A percentile compares a stretch with the other conserved stretches of the same genome.
phyloP scores from a whole-genome alignment of 2,113 vertebrate species.

The Grammatotria lemairii region DNA sequence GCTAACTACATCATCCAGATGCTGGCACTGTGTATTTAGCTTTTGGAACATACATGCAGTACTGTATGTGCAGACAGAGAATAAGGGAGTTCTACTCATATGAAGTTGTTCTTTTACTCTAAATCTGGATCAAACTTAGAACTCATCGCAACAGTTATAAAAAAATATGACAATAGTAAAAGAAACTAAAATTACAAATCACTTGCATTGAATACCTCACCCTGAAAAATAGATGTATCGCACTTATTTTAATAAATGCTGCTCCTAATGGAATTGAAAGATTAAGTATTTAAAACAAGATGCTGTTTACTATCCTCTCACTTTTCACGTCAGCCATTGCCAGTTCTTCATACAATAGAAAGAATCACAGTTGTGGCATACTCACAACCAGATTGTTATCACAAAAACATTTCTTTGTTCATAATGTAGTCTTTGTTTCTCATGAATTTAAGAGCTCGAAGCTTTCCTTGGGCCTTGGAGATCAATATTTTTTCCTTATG shows the following conservation, averaged over 20 bases:
- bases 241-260: neutral
- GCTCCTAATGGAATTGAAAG: neutral
- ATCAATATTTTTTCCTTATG: neutral
- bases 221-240: neutral
- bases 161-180: neutral
- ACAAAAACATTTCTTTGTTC: neutral
- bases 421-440: neutral
- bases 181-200: neutral
- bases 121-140: neutral
- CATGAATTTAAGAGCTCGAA: neutral
- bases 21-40: neutral
- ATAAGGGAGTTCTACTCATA: neutral
- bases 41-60: neutral
- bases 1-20: neutral
- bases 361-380: neutral
- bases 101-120: neutral
- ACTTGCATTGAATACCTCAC: neutral
- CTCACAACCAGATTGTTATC: neutral
- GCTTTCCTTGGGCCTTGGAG: neutral
- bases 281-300: neutral
- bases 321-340: neutral
- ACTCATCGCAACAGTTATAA: neutral
- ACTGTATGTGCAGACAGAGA: neutral
- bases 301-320: neutral
- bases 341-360: neutral